Conservation (phyloP, 1,140 invertebrate genomes). For the Aplysia californica region DNA sequence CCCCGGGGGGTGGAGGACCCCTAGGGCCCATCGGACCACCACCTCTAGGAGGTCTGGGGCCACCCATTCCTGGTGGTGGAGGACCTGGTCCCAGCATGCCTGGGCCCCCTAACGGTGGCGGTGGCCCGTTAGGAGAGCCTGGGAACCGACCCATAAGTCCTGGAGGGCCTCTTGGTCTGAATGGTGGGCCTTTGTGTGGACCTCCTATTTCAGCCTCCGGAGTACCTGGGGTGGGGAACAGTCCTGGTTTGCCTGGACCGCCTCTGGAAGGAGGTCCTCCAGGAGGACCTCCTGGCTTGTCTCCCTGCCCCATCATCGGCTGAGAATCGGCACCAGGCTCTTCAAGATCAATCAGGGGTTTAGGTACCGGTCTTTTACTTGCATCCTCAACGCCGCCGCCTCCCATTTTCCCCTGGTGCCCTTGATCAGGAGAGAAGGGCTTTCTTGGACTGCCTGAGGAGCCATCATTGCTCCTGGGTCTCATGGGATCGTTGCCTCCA, state of each 20-base stretch:
- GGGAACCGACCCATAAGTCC: slow-evolving; percentile 16
- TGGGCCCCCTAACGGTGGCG: slow-evolving; percentile 16
- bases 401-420: background rate
- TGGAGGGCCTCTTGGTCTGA: slow-evolving; percentile 18
- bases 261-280: too few species aligned
- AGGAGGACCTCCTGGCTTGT: too few species aligned
- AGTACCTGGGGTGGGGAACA: slow-evolving; percentile 9
- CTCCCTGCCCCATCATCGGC: background rate
- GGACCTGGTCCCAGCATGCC: slow-evolving; percentile 5
- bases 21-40: slow-evolving; percentile 15
- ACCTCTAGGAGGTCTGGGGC: background rate
- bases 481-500: background rate
- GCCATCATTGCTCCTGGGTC: background rate
- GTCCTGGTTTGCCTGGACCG: slow-evolving; percentile 19
- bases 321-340: background rate
- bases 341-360: slow-evolving; percentile 6
- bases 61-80: background rate
- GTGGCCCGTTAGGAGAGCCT: slow-evolving; percentile 16
- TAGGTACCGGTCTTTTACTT: background rate
- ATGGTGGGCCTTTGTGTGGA: background rate
- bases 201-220: slow-evolving; percentile 1
- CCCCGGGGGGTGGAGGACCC: slow-evolving; percentile 8
- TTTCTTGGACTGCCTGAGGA: background rate
- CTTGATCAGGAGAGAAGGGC: background rate
- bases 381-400: background rate